These are phyloP conservation scores for Wasmannia auropunctata DNA, from an alignment of 1,140 invertebrate genomes.

Conservation along the genomic window DNA sequence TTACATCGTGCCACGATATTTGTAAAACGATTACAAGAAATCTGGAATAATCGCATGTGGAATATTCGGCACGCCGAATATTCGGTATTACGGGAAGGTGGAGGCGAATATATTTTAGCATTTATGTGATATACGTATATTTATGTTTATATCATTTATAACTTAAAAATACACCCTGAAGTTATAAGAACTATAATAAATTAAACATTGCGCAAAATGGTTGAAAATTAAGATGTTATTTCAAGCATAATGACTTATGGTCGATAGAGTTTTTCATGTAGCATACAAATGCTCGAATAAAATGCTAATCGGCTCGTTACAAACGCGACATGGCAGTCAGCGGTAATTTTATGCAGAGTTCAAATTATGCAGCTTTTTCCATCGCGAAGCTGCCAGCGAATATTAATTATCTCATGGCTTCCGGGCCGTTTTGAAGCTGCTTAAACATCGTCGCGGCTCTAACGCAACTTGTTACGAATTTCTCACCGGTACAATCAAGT, in stretches of 20 bases:
- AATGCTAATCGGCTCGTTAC: slow-evolving; percentile 47
- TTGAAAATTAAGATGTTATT: too few relatives aligned
- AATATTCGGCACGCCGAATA: too few relatives aligned
- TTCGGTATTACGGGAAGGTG: too few relatives aligned
- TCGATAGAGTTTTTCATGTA: background rate
- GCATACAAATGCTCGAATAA: slow-evolving; percentile 19
- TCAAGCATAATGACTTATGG: background rate
- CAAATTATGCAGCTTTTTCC: slow-evolving; percentile 55
- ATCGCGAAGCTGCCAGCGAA: slow-evolving; percentile 11
- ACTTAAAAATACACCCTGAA: background rate
- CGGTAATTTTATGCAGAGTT: slow-evolving; percentile 30
- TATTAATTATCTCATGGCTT: slow-evolving; percentile 54
- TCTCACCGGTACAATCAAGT: background rate
- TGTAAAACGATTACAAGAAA: too few relatives aligned
- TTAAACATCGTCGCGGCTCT: slow-evolving; percentile 37
- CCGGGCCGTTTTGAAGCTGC: slow-evolving; percentile 20
- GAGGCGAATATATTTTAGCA: too few relatives aligned
- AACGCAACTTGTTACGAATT: slow-evolving; percentile 36
- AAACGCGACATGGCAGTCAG: slow-evolving; percentile 39
- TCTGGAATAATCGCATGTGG: too few relatives aligned
- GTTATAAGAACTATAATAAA: background rate
- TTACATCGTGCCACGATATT: too few relatives aligned
- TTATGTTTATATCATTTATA: background rate
- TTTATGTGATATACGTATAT: background rate
- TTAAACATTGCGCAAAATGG: background rate